Percentiles rank a stretch among this genome's conserved stretches.
phyloP scores from a whole-genome alignment of 2,797 vertebrate species.

The Acestrorhynchus altus region DNA sequence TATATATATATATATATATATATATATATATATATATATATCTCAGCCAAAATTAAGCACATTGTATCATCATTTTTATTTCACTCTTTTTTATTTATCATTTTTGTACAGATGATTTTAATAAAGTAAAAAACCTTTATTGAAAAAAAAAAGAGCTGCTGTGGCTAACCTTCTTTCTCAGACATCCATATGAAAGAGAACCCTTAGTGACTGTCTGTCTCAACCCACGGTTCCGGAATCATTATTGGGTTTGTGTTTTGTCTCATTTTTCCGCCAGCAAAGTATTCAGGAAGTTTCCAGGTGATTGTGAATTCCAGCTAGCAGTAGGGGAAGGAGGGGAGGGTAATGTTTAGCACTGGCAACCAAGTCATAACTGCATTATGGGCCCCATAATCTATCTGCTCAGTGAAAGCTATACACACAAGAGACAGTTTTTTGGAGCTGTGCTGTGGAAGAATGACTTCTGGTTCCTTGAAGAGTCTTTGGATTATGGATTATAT shows the following conservation, averaged over 20 bases:
- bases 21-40: slow-evolving; percentile 71
- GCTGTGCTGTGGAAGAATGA: background rate
- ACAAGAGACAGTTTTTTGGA: background rate
- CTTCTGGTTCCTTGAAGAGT: background rate
- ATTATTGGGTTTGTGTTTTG: slow-evolving; percentile 53
- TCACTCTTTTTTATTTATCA: slow-evolving; percentile 65
- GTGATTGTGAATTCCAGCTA: slow-evolving; percentile 52
- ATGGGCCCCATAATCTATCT: slow-evolving; percentile 21
- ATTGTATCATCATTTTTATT: slow-evolving; percentile 70
- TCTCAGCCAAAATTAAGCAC: slow-evolving; percentile 76
- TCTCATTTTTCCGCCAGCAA: slow-evolving; percentile 50
- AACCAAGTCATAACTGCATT: slow-evolving; percentile 29
- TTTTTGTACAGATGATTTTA: slow-evolving; percentile 84
- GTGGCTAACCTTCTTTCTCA: slow-evolving; percentile 48
- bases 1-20: slow-evolving; percentile 63
- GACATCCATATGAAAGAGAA: slow-evolving; percentile 52
- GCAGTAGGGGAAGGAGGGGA: slow-evolving; percentile 12
- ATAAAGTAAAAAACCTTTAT: slow-evolving; percentile 87
- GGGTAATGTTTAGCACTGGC: slow-evolving; percentile 33
- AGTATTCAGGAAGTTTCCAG: slow-evolving; percentile 55
- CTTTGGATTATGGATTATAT: background rate
- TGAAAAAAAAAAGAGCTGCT: slow-evolving; percentile 63
- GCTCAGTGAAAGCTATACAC: slow-evolving; percentile 7
- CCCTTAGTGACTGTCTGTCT: slow-evolving; percentile 55
- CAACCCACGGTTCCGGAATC: slow-evolving; percentile 49